Evolutionary conservation across 2,888 invertebrate species (phyloP).

Genomic region (Alentia gelatinosa): DNA sequence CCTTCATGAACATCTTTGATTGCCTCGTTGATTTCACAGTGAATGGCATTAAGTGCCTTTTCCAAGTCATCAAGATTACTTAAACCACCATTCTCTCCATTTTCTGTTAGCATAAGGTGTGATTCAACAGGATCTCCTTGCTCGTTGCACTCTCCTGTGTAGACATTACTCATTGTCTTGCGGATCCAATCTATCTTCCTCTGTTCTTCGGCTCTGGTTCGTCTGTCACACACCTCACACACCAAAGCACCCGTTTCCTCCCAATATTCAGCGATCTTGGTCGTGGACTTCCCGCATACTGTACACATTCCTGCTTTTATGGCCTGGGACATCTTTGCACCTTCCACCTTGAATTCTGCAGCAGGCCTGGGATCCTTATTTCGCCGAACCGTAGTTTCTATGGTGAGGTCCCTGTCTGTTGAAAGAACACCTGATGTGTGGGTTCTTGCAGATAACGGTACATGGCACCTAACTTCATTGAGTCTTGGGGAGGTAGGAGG

Average conservation of each 20-base stretch:
- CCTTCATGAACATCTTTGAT: background rate
- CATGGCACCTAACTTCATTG: background rate
- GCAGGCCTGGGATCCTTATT: background rate
- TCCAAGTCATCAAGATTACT: background rate
- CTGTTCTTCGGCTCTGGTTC: background rate
- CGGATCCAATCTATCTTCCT: background rate
- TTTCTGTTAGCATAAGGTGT: background rate
- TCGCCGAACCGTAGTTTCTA: background rate
- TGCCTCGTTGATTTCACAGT: background rate
- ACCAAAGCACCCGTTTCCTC: conserved; percentile 29
- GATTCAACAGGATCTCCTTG: background rate
- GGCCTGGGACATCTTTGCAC: conserved; percentile 1
- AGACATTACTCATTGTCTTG: background rate
- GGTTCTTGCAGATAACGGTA: background rate
- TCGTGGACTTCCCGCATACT: conserved; percentile 8
- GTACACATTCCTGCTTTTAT: conserved; percentile 40
- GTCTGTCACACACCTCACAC: conserved; percentile 47
- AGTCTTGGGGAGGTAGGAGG: background rate
- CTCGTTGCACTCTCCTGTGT: background rate
- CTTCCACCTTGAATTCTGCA: conserved; percentile 30
- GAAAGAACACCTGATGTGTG: background rate
- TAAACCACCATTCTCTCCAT: background rate
- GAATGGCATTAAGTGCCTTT: background rate
- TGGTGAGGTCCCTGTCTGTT: background rate
- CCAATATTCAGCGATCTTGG: conserved; percentile 41